Percentiles rank a stretch among this genome's conserved stretches.
These are phyloP conservation scores for Cairina moschata DNA, from an alignment of 2,113 vertebrate genomes.

Conservation along the genomic window DNA sequence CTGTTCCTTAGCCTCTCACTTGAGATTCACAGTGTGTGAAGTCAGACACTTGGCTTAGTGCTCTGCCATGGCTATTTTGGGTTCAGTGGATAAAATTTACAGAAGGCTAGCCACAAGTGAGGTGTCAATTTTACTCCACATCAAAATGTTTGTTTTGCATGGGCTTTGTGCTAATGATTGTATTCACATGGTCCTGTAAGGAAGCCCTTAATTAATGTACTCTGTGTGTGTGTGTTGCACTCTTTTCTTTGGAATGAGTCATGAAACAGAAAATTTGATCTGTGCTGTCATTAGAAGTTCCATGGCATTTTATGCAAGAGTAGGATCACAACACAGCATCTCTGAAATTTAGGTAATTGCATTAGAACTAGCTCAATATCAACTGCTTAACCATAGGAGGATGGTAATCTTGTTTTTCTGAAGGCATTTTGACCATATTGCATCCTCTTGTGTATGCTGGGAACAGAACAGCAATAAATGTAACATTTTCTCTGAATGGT, in stretches of 20 bases:
- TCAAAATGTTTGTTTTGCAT: not conserved
- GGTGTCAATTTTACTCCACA: conserved; percentile 2
- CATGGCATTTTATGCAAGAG: conserved; percentile 3
- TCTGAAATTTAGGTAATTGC: conserved; percentile 39
- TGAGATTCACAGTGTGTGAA: not conserved
- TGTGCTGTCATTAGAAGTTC: conserved; percentile 32
- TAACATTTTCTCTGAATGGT: not conserved
- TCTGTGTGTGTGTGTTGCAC: not conserved
- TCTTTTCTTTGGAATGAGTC: conserved; percentile 42
- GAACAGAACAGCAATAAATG: not conserved
- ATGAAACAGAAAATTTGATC: conserved; percentile 41
- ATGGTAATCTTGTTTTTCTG: not conserved
- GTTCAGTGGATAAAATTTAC: conserved; percentile 25
- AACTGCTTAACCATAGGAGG: not conserved
- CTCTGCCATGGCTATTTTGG: conserved; percentile 5
- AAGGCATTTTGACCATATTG: not conserved
- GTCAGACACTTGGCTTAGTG: not conserved
- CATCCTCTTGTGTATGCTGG: not conserved
- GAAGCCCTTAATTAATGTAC: not conserved
- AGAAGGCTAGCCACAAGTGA: not conserved
- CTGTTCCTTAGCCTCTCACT: not conserved
- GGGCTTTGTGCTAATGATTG: not conserved
- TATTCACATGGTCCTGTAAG: not conserved
- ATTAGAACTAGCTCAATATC: conserved; percentile 8
- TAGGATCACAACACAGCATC: not conserved